Evolutionary conservation across 2,113 vertebrate genomes (phyloP), one percentile per base, ranked within the genome.

Genomic region (Vulpes vulpes): DNA sequence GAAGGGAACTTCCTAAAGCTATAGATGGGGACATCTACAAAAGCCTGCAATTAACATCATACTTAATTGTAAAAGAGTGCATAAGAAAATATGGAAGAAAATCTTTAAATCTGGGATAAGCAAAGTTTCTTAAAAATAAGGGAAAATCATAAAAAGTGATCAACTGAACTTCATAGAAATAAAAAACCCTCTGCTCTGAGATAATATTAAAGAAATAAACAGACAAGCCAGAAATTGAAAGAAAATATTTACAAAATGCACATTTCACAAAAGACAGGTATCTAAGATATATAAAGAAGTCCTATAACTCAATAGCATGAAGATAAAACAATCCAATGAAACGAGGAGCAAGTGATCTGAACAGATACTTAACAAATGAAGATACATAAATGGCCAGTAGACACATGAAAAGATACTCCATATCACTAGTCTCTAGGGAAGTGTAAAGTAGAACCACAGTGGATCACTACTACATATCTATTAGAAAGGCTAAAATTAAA

Each of bases 51-150:
- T 16, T 76, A 69, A 69, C 32, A 69, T 69, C 32, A 69, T 69
- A n/a, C 16, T 69, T 69, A 69, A 17, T 69, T 69, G 32, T n/a
- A 69, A 69, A n/a, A 69, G 62, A 69, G 5, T 79, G 15, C 11
- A 23, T 79, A 27, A 92, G 32, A 38, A 94, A 94, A 81, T 16
- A 57, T 49, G 53, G 59, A 25, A 89, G 62, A 94, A 85, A 94
- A 64, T 81, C 16, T 74, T 96, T 64, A 67, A 96, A 81, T 38
- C 57, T 92, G 67, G 23, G 51, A 62, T 60, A 96, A 38, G 65
- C 35, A 67, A 82, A n/a, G 55, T 95, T 95, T 89, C 76, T 95
- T 83, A 92, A 91, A 94, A 94, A 83, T 43, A 69, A 76, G 27
- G 9, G 30, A 35, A 78, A 90, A 79, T 53, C 0, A 49, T 73